Evolutionary conservation across 2,113 vertebrate species (phyloP), one percentile per base, ranked within the genome.

Genomic region (Alces alces): DNA sequence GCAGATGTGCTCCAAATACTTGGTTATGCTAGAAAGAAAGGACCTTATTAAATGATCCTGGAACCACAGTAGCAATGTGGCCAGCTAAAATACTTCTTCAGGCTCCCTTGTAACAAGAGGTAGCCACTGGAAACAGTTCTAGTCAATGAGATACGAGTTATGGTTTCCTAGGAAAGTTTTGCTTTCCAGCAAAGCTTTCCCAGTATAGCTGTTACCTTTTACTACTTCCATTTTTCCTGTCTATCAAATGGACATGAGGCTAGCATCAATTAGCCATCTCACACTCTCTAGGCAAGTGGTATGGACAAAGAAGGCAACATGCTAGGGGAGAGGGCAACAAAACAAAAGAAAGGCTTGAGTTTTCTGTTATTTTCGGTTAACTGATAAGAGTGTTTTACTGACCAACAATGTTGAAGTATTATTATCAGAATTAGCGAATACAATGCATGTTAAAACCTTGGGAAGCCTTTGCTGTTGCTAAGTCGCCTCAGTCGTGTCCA

Each of bases 291-390:
- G 23, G 27, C 47, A 96, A 78, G n/a, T 25, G 43, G 21, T 73
- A 11, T 70, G 15, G 39, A 28, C 61, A 85, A 85, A 86, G 54
- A 91, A 96, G n/a, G 16, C 17, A 85, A 61, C 10, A 55, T 78
- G 12, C 47, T 91, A 55, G 11, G 43, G 28, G 23, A 92, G 45
- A 82, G 5, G 47, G 43, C 21, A 50, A n/a, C 8, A 58, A 79
- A 95, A 92, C 19, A 57, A 79, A 12, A 92, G 17, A 86, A 93
- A 91, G 30, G 9, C 45, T 52, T 96, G 55, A 57, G 23, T 90
- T 89, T 93, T 91, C 89, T 78, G 2, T 86, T 58, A 66, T 57
- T 88, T 96, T 45, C 16, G 73, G 3, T 76, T 93, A 15, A 89
- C 21, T 45, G n/a, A 76, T 39, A 73, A 73, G 3, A 30, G 52